phyloP scores from a whole-genome alignment of 2,113 vertebrate genomes.

The Coreoperca whiteheadi region DNA sequence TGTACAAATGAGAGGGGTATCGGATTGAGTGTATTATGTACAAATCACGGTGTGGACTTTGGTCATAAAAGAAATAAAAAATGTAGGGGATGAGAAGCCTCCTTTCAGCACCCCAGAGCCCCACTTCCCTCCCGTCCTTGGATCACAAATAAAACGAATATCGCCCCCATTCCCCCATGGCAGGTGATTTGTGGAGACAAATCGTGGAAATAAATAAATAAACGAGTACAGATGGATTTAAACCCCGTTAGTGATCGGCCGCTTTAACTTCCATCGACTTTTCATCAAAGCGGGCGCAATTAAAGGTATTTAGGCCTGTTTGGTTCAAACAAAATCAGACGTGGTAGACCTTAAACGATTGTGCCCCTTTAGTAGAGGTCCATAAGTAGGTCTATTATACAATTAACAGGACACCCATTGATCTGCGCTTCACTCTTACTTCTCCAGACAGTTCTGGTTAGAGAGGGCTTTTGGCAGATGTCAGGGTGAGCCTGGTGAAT shows the following conservation, averaged over 20 bases:
- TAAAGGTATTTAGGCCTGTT: conserved; percentile 92
- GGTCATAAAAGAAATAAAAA: neutral
- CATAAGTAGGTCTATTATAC: conserved; percentile 80
- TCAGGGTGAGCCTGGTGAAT: conserved; percentile 80
- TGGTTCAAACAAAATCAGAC: conserved; percentile 87
- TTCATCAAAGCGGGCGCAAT: conserved; percentile 93
- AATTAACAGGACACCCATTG: conserved; percentile 81
- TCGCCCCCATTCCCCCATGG: conserved; percentile 69
- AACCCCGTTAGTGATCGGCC: conserved; percentile 80
- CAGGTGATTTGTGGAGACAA: conserved; percentile 82
- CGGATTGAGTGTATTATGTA: neutral
- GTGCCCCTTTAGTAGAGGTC: conserved; percentile 75
- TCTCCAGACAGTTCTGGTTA: conserved; percentile 70
- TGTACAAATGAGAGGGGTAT: neutral
- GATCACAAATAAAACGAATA: conserved; percentile 77
- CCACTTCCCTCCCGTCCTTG: conserved; percentile 59
- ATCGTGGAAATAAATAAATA: conserved; percentile 82
- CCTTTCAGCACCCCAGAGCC: conserved; percentile 72
- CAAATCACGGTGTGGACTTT: neutral
- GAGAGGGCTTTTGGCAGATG: conserved; percentile 89
- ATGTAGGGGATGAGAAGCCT: conserved; percentile 3
- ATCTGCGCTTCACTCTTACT: conserved; percentile 65
- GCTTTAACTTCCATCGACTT: conserved; percentile 93
- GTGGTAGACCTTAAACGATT: conserved; percentile 77
- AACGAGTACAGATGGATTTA: conserved; percentile 81